Evolutionary conservation across 2,888 invertebrate genomes (phyloP), one percentile per base, ranked within the genome.

Genomic region (Pimpla rufipes): DNA sequence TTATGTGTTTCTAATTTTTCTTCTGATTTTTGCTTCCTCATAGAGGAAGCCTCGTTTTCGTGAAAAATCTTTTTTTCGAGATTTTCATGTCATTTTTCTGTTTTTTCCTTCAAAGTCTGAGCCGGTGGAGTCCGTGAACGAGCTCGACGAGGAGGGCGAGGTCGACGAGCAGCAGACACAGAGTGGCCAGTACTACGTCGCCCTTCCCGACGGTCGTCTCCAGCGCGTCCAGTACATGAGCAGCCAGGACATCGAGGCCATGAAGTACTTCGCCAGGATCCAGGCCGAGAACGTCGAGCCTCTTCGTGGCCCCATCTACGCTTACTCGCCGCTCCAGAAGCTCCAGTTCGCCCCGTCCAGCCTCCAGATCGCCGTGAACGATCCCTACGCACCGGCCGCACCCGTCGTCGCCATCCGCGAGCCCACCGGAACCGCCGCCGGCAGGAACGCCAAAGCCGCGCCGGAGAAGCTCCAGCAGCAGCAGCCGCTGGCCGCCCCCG

Each of bases 251-350:
- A 84, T 91, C 55, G 92, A 91, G 45, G 95, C 95, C 75, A 96
- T 96, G 96, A 96, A 95, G 21, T 96, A 95, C 89, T 95, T 95
- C 50, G 96, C 96, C 10, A 94, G 95, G 87, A 94, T 96, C 80
- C 95, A 95, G 68, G 96, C 96, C 89, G 95, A 94, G 88, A 94
- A 95, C 87, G 95, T 96, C 81, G 95, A 95, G 78, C 95, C 95
- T 0, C 95, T 96, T 18, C 94, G 94, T 7, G 94, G 95, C 64
- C 96, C 95, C 40, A 95, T 96, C 57, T 96, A 95, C 90, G 94
- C 95, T 89, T 85, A 93, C 85, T 79, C 90, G 0, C 93, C 93
- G 0, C 88, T 93, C n/a, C 92, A 93, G 83, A 90, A 90, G 74
- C 84, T 93, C 29, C 89, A 92, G 68, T 87, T 92, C 18, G 74